Evolutionary conservation across 2,888 invertebrate genomes (phyloP).

Genomic region (Limnephilus lunatus): DNA sequence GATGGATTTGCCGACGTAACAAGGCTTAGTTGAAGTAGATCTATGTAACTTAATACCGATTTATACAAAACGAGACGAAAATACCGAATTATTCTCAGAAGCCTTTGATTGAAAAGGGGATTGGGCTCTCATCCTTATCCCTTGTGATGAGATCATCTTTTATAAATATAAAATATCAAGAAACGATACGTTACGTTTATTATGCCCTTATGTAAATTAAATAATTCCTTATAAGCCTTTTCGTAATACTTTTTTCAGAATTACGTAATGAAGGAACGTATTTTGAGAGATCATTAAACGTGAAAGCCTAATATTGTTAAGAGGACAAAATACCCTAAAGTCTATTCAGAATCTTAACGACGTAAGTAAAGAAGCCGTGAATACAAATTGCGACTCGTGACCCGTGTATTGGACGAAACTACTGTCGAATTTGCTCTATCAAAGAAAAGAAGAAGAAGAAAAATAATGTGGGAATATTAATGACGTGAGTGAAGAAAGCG

Average conservation of each 20-base stretch:
- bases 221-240: neutral
- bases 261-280: neutral
- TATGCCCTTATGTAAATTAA: neutral
- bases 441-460: too few species aligned
- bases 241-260: neutral
- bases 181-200: neutral
- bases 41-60: neutral
- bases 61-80: neutral
- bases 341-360: too few species aligned
- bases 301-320: neutral
- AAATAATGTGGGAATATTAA: too few species aligned
- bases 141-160: neutral
- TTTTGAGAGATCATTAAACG: neutral
- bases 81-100: neutral
- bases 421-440: too few species aligned
- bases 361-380: too few species aligned
- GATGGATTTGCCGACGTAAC: neutral
- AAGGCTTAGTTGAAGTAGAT: neutral
- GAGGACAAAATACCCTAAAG: too few species aligned
- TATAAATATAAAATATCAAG: neutral
- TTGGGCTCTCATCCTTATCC: neutral
- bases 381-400: too few species aligned
- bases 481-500: too few species aligned
- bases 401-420: too few species aligned
- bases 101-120: neutral